Evolutionary conservation across 2,797 vertebrate genomes (phyloP).

Genomic region (Melanotaenia trifasciata): DNA sequence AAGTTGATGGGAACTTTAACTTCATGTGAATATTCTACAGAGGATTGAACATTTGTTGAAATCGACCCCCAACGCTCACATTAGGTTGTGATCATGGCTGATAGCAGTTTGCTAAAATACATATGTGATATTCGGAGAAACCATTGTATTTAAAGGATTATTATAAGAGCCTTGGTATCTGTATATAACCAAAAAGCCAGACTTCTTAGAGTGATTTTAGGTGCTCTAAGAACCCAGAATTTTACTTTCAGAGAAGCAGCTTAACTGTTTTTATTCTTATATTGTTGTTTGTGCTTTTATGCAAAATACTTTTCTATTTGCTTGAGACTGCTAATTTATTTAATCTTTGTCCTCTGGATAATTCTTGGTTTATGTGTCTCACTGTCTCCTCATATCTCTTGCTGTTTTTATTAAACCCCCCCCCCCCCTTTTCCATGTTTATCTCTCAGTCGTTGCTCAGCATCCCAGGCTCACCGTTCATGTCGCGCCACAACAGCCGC

Average conservation of each 20-base stretch:
- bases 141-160: background rate
- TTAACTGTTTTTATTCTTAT: background rate
- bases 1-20: background rate
- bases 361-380: constrained; percentile 68
- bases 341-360: background rate
- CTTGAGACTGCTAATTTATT: background rate
- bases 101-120: background rate
- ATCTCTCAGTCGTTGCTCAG: constrained; percentile 92
- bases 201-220: background rate
- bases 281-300: constrained; percentile 7
- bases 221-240: background rate
- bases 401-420: constrained; percentile 35
- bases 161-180: background rate
- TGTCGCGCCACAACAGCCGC: constrained; percentile 96
- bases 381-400: background rate
- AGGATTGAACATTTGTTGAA: too few species aligned
- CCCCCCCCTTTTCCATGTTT: constrained; percentile 19
- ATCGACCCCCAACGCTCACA: too few species aligned
- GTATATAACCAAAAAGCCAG: background rate
- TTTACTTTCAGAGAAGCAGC: background rate
- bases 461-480: constrained; percentile 96
- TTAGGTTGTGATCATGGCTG: too few species aligned
- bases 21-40: background rate
- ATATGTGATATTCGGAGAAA: background rate
- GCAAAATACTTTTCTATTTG: background rate